Evolutionary conservation across 2,113 vertebrate species (phyloP), one percentile per base, ranked within the genome.

Genomic region (Phainopepla nitens): DNA sequence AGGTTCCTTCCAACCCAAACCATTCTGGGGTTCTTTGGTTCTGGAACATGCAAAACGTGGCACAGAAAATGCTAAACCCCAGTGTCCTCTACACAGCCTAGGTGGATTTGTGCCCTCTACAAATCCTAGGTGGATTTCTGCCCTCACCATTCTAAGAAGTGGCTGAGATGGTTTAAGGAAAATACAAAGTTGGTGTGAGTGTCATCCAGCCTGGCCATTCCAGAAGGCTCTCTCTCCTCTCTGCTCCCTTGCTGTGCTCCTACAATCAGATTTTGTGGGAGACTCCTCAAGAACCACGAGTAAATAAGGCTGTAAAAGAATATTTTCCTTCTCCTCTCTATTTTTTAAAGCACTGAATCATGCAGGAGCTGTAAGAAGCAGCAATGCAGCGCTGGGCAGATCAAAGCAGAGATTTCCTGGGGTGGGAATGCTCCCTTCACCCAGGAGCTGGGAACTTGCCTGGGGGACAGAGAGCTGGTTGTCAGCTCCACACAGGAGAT

Each of bases 401-500:
- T 97, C 93, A 96, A 96, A 95, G 94, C 27, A 1, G 71, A 54
- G 57, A 62, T 49, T 33, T 77, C 89, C 73, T 60, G 56, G 72
- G 90, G 76, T 87, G 93, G 77, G 82, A 39, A 12, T 8, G 8
- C 49, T 90, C 57, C 85, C 79, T 71, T 87, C 24, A 20, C 36
- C 90, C 96, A 96, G 96, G 95, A 93, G 90, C 89, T 49, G 29
- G 78, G 88, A 60, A 24, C 41, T 66, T 47, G 21, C 29, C 41
- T n/a, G 1, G 60, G 82, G 82, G 89, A 97, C 96, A 95, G 95
- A 96, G 87, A 28, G 39, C 87, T 19, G 31, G 41, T 78, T 98
- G 95, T 97, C 77, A 82, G 64, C 78, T 56, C 78, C 83, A 95
- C 97, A 98, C 96, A 96, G 94, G 57, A 57, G 56, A 54, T 51